A percentile compares a stretch with the other conserved stretches of the same genome.
Conservation (phyloP, 2,797 vertebrate genomes). For the Graptemys geographica region DNA sequence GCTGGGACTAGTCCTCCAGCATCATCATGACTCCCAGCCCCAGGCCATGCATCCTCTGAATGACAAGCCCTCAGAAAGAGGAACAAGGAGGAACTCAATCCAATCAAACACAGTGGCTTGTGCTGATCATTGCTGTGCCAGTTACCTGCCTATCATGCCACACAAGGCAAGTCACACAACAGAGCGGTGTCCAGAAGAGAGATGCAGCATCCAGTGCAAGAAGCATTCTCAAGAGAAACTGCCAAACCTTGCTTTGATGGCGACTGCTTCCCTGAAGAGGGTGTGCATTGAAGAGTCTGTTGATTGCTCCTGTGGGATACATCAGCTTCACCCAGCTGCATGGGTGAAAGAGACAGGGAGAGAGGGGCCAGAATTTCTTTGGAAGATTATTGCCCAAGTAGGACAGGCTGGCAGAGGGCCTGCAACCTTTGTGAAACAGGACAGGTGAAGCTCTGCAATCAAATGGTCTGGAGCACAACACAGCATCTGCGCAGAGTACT, state of each 20-base stretch:
- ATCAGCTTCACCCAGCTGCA: background rate
- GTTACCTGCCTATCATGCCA: background rate
- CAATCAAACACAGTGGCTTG: background rate
- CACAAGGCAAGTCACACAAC: background rate
- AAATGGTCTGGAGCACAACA: background rate
- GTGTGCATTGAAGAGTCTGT: constrained; percentile 19
- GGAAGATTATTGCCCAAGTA: constrained; percentile 5
- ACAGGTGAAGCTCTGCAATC: background rate
- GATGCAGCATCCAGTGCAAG: background rate
- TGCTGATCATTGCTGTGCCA: background rate
- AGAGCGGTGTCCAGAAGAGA: background rate
- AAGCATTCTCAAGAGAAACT: background rate
- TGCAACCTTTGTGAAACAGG: background rate
- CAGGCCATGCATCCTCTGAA: background rate
- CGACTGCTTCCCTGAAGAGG: constrained; percentile 18
- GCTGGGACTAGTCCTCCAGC: background rate
- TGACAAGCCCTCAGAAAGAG: background rate
- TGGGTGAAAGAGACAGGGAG: background rate
- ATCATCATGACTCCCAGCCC: background rate
- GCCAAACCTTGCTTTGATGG: background rate
- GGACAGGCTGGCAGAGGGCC: background rate
- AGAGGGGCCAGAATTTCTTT: background rate
- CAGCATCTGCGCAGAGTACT: background rate
- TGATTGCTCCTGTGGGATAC: constrained; percentile 13
- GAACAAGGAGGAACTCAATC: background rate